Base-by-base conservation (phyloP, 2,797 vertebrate species). In the Benthosema pterotum region DNA sequence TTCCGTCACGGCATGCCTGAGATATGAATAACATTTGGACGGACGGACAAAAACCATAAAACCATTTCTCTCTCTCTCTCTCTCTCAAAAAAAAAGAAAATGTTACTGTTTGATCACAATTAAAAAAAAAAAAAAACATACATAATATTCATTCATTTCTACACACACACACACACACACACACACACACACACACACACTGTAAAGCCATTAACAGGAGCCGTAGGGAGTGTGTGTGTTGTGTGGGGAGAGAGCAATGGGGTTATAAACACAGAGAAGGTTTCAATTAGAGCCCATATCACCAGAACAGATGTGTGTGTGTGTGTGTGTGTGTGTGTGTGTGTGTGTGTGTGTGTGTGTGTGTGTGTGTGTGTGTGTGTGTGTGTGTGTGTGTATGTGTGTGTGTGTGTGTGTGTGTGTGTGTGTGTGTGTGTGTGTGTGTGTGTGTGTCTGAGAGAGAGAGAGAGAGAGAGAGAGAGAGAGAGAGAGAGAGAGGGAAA, bases 221-320 rank as follows among this genome's bases (percentile, higher is more conserved):
- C 55, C 67, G 45, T 14, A 52, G 18, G 47, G 58, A 38, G 28
- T 51, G 28, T 42, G 61, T 58, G 66, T 66, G 45, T 47, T 70
- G 59, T 58, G 63, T 67, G 61, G 42, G 53, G 19, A 42, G 51
- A 62, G 60, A 65, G 71, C 63, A 55, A 53, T 12, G 50, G 74
- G 28, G 25, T 67, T 69, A 67, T 67, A 77, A 79, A 77, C 83
- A 83, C 80, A 78, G 72, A 67, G 16, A 82, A 63, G 70, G 66
- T 82, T 81, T 79, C 69, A 78, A 77, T 80, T 77, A 78, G 66
- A 79, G 68, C 56, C 57, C 9, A 66, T 52, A 72, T 42, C 63
- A 50, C 7, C n/a, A 14, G 48, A 60, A 45, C 70, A 67, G 72
- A 25, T 56, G 46, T 57, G 32, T 59, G 56, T 58, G 15, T 66